A percentile compares a stretch with the other conserved stretches of the same genome.
Evolutionary conservation across 2,888 invertebrate species (phyloP).

Genomic region (Sinohyriopsis cumingii): DNA sequence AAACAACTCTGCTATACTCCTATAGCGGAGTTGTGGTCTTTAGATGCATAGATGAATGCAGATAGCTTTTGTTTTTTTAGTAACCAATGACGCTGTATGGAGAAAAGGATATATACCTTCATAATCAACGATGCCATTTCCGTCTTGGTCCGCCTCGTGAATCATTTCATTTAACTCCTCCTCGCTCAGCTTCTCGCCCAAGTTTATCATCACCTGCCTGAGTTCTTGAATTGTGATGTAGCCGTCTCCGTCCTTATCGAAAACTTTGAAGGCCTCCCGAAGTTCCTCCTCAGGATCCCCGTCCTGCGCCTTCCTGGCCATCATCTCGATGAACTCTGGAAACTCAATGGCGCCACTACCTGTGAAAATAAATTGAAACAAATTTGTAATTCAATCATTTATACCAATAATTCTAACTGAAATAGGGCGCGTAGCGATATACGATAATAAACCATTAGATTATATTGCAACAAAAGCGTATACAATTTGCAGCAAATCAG

Average conservation of each 20-base stretch:
- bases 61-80: no score
- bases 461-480: no score
- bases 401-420: no score
- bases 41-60: no score
- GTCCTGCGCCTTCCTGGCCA: slow-evolving; percentile 4
- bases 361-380: not conserved
- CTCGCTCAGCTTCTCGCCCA: slow-evolving; percentile 5
- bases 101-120: not conserved
- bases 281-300: slow-evolving; percentile 4
- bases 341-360: slow-evolving; percentile 6
- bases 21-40: no score
- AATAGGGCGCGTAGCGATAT: no score
- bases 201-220: slow-evolving; percentile 2
- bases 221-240: slow-evolving; percentile 1
- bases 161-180: slow-evolving; percentile 8
- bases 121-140: slow-evolving; percentile 1
- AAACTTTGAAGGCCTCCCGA: slow-evolving; percentile 4
- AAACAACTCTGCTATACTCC: no score
- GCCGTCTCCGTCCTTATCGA: slow-evolving; percentile 2
- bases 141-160: not conserved
- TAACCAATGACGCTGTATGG: no score
- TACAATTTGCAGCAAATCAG: no score
- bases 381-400: no score
- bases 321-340: slow-evolving; percentile 4
- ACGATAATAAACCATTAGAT: no score